Conservation (phyloP, 2,797 vertebrate species). For the Sciurus vulgaris region DNA sequence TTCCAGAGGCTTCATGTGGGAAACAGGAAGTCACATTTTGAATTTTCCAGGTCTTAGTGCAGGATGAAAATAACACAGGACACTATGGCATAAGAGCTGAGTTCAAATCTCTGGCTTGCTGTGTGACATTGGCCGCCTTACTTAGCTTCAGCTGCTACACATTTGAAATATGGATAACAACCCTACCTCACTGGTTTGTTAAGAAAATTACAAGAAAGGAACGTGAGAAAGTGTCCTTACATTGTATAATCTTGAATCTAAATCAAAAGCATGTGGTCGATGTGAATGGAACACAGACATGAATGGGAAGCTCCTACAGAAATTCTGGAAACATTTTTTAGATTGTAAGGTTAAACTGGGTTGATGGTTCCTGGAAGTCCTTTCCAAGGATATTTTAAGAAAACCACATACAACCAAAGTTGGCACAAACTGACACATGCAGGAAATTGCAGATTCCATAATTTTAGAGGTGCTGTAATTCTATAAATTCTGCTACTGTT, state of each 20-base stretch:
- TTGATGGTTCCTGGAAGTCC: constrained; percentile 63
- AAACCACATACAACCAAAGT: constrained; percentile 72
- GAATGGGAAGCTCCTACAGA: background rate
- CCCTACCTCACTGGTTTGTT: background rate
- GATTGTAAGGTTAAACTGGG: constrained; percentile 26
- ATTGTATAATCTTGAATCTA: background rate
- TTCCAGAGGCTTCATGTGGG: background rate
- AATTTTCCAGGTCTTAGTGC: background rate
- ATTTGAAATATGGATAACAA: background rate
- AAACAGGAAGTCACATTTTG: background rate
- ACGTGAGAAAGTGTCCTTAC: background rate
- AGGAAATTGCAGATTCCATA: constrained; percentile 69
- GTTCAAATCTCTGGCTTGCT: constrained; percentile 41
- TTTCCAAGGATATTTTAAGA: constrained; percentile 81
- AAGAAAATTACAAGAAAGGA: constrained; percentile 1
- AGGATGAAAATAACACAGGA: background rate
- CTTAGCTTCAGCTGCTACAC: background rate
- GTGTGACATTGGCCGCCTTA: background rate
- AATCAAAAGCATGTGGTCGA: constrained; percentile 50
- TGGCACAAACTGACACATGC: constrained; percentile 69
- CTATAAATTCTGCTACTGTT: constrained; percentile 67
- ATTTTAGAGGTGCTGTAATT: constrained; percentile 74
- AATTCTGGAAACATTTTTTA: constrained; percentile 52
- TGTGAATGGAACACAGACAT: background rate
- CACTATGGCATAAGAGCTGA: background rate